Conservation (phyloP, 53 echinoderm and acorn worm species). For the Temnopleurus reevesii region DNA sequence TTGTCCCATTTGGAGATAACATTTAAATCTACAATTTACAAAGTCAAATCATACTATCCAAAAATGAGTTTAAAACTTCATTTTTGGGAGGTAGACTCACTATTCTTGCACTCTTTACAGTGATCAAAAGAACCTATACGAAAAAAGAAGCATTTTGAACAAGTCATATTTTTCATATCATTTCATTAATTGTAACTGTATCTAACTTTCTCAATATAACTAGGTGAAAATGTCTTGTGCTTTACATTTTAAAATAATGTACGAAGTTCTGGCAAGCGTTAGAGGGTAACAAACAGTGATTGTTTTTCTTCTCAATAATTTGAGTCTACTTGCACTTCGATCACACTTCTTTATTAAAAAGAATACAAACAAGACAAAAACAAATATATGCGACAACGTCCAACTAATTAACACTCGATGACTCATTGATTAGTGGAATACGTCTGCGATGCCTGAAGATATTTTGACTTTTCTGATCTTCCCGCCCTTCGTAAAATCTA, state of each 20-base stretch:
- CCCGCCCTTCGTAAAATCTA: slow-evolving; percentile 8
- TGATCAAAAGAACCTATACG: too few species aligned
- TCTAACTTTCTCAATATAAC: too few species aligned
- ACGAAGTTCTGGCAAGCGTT: too few species aligned
- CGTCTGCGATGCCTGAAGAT: not conserved
- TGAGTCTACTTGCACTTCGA: not conserved
- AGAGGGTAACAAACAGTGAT: not conserved
- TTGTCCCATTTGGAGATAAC: too few species aligned
- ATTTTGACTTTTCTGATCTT: slow-evolving; percentile 16
- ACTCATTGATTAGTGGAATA: slow-evolving; percentile 16
- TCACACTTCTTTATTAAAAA: not conserved
- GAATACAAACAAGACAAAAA: not conserved
- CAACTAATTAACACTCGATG: not conserved
- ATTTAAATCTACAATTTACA: too few species aligned
- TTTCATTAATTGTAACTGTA: too few species aligned
- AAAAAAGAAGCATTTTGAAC: too few species aligned
- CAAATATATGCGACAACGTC: not conserved
- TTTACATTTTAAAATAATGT: too few species aligned
- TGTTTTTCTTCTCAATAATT: not conserved
- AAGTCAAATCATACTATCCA: too few species aligned
- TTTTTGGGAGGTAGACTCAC: not conserved
- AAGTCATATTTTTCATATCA: too few species aligned
- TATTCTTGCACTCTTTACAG: not conserved
- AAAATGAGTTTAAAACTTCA: too few species aligned
- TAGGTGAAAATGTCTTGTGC: too few species aligned